phyloP scores from a whole-genome alignment of 2,113 vertebrate genomes.

The Ursus arctos region DNA sequence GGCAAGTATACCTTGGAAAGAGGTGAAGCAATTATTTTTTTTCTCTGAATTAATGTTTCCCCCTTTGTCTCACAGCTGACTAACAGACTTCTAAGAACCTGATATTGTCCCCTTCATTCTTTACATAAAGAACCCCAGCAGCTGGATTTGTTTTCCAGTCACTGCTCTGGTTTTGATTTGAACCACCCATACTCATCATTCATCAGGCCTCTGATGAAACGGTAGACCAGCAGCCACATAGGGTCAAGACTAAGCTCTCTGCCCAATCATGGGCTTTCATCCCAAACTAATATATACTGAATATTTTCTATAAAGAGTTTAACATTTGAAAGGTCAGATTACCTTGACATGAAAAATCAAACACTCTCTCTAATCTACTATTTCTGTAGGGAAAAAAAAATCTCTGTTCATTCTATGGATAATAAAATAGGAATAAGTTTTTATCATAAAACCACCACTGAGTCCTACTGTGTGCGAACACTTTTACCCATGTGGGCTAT shows the following conservation, averaged over 20 bases:
- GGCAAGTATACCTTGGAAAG: constrained; percentile 51
- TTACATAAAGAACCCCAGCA: background rate
- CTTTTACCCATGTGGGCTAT: background rate
- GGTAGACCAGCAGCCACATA: background rate
- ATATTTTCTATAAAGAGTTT: background rate
- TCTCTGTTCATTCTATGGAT: background rate
- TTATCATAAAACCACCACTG: background rate
- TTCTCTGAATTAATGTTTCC: background rate
- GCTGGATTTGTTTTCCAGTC: background rate
- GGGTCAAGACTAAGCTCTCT: background rate
- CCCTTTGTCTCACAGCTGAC: background rate
- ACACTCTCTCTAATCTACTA: background rate
- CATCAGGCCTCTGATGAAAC: background rate
- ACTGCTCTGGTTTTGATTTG: background rate
- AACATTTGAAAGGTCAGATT: constrained; percentile 6
- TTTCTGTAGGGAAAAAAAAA: background rate
- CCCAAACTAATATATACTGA: background rate
- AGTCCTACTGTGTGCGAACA: background rate
- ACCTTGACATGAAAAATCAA: constrained; percentile 47
- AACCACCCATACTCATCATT: background rate
- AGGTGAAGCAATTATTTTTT: constrained; percentile 32
- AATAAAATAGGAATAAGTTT: background rate
- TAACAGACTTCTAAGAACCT: constrained; percentile 34
- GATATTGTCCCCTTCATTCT: background rate
- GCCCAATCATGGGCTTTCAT: background rate